A percentile compares a stretch with the other conserved stretches of the same genome.
These are phyloP conservation scores for Conistra vaccinii DNA, from an alignment of 2,888 invertebrate species.

Conservation along the genomic window DNA sequence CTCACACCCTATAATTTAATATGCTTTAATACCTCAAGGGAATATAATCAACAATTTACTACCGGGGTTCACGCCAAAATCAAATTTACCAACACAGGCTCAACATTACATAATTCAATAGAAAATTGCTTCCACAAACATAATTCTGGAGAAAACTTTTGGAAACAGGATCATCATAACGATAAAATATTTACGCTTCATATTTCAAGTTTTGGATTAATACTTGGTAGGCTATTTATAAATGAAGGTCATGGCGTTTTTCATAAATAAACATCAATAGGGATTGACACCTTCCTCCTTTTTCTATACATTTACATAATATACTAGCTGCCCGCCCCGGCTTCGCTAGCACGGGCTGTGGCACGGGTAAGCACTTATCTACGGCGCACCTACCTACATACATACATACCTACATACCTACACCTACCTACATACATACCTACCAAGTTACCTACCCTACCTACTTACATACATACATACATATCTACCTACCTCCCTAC, in stretches of 20 bases:
- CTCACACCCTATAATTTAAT: slow-evolving; percentile 41
- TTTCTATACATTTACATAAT: too few species aligned
- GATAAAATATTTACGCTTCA: slow-evolving; percentile 47
- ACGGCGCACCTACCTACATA: too few species aligned
- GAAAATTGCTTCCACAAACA: slow-evolving; percentile 45
- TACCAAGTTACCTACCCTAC: too few species aligned
- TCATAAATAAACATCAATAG: too few species aligned
- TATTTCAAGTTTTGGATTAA: slow-evolving; percentile 10
- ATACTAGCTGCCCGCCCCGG: too few species aligned
- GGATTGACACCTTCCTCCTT: too few species aligned
- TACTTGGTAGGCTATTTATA: not conserved
- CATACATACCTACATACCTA: too few species aligned
- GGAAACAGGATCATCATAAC: slow-evolving; percentile 42
- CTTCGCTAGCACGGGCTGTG: too few species aligned
- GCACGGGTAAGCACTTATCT: too few species aligned
- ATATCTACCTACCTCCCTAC: too few species aligned
- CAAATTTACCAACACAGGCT: slow-evolving; percentile 41
- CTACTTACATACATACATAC: too few species aligned
- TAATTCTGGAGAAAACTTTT: slow-evolving; percentile 50
- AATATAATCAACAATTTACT: slow-evolving; percentile 55
- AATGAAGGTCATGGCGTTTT: not conserved
- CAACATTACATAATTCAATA: slow-evolving; percentile 56
- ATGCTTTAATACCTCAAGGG: slow-evolving; percentile 41
- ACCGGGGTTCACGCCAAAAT: slow-evolving; percentile 33
- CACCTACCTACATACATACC: too few species aligned